Evolutionary conservation across 2,113 vertebrate genomes (phyloP).

Genomic region (Ceyx cyanopectus): DNA sequence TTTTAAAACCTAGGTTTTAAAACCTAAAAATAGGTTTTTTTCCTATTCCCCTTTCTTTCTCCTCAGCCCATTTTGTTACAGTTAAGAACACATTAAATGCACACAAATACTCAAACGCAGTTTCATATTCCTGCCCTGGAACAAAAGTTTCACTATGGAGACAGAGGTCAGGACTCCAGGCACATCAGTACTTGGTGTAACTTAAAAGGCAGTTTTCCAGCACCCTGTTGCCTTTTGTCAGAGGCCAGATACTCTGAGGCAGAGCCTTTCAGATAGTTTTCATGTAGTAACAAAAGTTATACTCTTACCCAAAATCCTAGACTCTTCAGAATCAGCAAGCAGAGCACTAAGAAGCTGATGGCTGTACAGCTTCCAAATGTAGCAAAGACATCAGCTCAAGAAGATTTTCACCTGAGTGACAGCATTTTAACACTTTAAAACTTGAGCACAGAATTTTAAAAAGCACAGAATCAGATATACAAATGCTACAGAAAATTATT

Average conservation of each 20-base stretch:
- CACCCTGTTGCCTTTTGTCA: background rate
- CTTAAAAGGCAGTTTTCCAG: background rate
- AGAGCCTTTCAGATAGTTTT: background rate
- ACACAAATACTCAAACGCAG: background rate
- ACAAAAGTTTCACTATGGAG: background rate
- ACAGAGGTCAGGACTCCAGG: background rate
- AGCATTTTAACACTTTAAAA: background rate
- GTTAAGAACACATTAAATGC: background rate
- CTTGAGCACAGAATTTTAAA: background rate
- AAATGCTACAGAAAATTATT: background rate
- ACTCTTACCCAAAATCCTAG: constrained; percentile 37
- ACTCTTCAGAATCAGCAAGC: constrained; percentile 5
- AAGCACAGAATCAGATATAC: background rate
- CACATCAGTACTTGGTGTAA: background rate
- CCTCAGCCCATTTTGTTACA: background rate
- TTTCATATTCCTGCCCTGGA: background rate
- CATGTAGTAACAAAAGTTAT: background rate
- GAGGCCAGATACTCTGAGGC: background rate
- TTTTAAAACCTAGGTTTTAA: background rate
- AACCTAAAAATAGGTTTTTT: background rate
- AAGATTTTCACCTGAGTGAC: background rate
- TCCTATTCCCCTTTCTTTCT: background rate
- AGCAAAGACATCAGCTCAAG: background rate
- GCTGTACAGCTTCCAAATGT: background rate
- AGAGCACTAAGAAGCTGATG: constrained; percentile 1